phyloP scores from a whole-genome alignment of 2,797 vertebrate genomes.

The Tarsius wallacei region DNA sequence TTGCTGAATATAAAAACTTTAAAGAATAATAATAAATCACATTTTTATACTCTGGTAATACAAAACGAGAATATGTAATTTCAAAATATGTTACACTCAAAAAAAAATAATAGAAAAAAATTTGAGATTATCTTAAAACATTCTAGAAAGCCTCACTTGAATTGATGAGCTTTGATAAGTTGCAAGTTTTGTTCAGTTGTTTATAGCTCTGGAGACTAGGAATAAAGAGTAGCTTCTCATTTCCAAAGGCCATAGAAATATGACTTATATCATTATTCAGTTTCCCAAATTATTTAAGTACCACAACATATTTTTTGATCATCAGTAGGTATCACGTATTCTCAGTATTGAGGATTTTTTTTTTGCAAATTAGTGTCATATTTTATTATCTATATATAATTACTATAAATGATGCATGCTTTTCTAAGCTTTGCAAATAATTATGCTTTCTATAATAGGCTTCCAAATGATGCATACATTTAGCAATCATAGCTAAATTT shows the following conservation, averaged over 20 bases:
- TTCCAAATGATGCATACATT: constrained; percentile 71
- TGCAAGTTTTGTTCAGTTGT: neutral
- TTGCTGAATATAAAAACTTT: neutral
- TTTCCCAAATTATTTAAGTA: neutral
- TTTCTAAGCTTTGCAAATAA: constrained; percentile 74
- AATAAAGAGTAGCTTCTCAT: neutral
- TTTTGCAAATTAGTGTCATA: constrained; percentile 41
- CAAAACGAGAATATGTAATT: neutral
- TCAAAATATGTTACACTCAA: neutral
- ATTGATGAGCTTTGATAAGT: neutral
- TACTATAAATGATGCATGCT: constrained; percentile 10
- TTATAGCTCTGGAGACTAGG: neutral
- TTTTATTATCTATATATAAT: constrained; percentile 74
- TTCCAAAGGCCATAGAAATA: neutral
- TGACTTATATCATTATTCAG: neutral
- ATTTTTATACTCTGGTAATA: neutral
- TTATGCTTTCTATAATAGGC: constrained; percentile 74
- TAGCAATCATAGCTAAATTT: constrained; percentile 79
- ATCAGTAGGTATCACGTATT: neutral
- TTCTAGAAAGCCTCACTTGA: neutral
- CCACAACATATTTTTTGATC: neutral
- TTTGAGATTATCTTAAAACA: constrained; percentile 11
- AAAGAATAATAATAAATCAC: neutral
- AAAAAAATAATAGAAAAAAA: constrained; percentile 8
- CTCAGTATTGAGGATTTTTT: constrained; percentile 30